Percentiles rank a stretch among this genome's conserved stretches.
These are phyloP conservation scores for Rousettus madagascariensis DNA, from an alignment of 2,797 vertebrate species.

Conservation along the genomic window DNA sequence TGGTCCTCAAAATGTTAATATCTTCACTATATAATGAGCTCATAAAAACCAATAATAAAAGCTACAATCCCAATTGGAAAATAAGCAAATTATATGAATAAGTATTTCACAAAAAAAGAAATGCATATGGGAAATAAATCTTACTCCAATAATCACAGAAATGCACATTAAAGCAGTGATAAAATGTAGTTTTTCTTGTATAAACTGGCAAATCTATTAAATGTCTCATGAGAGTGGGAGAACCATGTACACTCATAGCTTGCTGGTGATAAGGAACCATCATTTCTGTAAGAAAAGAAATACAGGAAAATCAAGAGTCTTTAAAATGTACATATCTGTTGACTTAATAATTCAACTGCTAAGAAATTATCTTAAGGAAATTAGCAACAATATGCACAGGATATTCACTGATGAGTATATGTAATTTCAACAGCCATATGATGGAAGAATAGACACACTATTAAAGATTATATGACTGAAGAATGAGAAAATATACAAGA, in stretches of 20 bases:
- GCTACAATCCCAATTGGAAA: background rate
- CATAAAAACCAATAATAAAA: constrained; percentile 54
- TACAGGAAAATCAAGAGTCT: background rate
- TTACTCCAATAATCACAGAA: constrained; percentile 7
- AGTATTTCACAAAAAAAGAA: constrained; percentile 11
- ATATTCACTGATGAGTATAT: background rate
- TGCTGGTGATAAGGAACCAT: background rate
- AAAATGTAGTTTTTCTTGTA: background rate
- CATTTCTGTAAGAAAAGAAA: background rate
- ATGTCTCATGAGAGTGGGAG: background rate
- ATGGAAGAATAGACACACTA: background rate
- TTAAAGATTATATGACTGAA: background rate
- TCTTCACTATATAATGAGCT: background rate
- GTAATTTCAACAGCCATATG: constrained; percentile 18
- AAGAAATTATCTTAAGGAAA: background rate
- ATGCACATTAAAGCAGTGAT: constrained; percentile 27
- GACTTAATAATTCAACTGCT: background rate
- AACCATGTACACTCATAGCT: background rate
- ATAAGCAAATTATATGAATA: constrained; percentile 3
- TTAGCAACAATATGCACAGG: background rate
- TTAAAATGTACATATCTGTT: background rate
- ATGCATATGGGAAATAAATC: background rate
- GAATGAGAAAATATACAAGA: background rate
- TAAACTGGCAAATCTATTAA: constrained; percentile 8
- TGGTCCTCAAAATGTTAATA: background rate